phyloP scores from a whole-genome alignment of 1,140 invertebrate genomes.

The Ganaspis sp. region DNA sequence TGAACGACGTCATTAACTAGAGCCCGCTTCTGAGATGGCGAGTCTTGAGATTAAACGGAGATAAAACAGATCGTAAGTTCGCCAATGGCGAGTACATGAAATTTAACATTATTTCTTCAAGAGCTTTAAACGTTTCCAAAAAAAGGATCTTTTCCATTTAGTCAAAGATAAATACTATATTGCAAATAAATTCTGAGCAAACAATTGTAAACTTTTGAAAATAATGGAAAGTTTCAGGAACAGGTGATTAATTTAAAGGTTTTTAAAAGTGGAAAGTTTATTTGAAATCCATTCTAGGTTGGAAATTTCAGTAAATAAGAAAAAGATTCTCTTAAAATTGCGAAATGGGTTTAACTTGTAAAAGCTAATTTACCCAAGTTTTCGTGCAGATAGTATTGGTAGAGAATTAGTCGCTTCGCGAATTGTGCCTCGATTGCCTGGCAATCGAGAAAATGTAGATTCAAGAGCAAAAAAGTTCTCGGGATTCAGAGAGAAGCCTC shows the following conservation, averaged over 20 bases:
- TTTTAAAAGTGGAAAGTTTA: not conserved
- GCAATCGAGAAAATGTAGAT: conserved; percentile 21
- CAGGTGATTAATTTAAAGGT: too few species aligned
- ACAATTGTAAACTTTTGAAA: too few species aligned
- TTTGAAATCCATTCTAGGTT: not conserved
- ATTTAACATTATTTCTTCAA: not conserved
- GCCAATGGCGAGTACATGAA: not conserved
- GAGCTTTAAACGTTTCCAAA: too few species aligned
- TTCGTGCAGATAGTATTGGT: conserved; percentile 50
- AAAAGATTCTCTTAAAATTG: not conserved
- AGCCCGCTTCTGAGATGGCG: conserved; percentile 5
- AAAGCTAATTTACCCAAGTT: conserved; percentile 70
- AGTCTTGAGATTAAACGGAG: not conserved
- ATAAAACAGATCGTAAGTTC: conserved; percentile 6
- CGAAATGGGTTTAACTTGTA: conserved; percentile 65
- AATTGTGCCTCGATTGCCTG: conserved; percentile 40
- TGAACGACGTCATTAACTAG: conserved; percentile 28
- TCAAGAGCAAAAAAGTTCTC: not conserved
- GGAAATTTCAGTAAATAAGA: not conserved
- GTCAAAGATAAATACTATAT: too few species aligned
- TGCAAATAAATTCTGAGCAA: too few species aligned
- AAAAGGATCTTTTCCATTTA: too few species aligned
- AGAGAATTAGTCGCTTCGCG: conserved; percentile 25
- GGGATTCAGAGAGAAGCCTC: conserved; percentile 3
- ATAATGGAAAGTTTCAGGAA: too few species aligned